phyloP scores from a whole-genome alignment of 64 coral and sea anemone species.

The Cladopsammia gracilis region DNA sequence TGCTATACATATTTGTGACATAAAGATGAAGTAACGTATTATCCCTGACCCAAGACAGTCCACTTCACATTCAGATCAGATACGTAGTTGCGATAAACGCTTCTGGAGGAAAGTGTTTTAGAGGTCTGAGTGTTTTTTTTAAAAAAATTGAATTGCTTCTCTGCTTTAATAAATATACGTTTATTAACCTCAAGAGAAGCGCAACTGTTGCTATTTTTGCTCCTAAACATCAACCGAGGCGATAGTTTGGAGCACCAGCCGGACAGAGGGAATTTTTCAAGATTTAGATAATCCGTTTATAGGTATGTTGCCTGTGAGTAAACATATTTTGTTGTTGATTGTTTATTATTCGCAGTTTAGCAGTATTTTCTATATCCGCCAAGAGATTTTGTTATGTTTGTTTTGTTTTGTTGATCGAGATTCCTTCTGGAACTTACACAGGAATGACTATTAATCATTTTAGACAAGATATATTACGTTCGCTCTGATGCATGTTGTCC shows the following conservation, averaged over 20 bases:
- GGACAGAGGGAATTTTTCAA: background rate
- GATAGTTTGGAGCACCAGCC: background rate
- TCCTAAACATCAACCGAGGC: background rate
- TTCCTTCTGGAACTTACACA: background rate
- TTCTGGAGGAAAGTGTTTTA: background rate
- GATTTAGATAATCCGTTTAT: background rate
- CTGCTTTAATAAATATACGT: no score
- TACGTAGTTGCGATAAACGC: background rate
- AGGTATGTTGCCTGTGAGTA: background rate
- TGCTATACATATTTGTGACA: no score
- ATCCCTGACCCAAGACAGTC: no score
- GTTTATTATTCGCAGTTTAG: constrained; percentile 28
- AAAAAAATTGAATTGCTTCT: no score
- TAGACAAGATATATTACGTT: background rate
- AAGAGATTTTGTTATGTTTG: background rate
- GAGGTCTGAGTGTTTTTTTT: background rate
- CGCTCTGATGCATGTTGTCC: no score
- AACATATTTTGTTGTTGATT: constrained; percentile 4
- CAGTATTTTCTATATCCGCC: background rate
- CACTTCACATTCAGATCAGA: no score
- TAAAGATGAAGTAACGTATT: no score
- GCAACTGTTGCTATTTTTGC: no score
- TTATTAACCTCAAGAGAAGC: no score
- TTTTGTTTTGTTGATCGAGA: background rate
- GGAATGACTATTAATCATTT: background rate